Evolutionary conservation across 2,797 vertebrate species (phyloP).

Genomic region (Chiroxiphia lanceolata): DNA sequence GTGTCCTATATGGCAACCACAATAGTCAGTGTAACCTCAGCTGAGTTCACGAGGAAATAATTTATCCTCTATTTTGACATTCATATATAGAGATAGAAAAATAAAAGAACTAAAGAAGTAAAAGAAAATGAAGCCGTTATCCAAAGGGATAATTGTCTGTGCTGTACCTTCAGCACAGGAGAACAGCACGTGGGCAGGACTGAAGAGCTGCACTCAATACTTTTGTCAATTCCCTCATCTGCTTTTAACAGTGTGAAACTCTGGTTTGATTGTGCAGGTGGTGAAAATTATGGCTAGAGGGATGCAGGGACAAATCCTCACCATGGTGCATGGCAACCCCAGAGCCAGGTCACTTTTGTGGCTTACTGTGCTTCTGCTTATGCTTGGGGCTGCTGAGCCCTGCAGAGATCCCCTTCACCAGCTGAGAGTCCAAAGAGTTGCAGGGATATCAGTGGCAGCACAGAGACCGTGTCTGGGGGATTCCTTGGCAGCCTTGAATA

Average conservation of each 20-base stretch:
- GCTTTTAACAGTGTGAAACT: constrained; percentile 28
- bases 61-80: not conserved
- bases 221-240: constrained; percentile 51
- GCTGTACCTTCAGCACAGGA: constrained; percentile 27
- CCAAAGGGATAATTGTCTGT: constrained; percentile 41
- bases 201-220: constrained; percentile 42
- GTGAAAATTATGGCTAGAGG: not conserved
- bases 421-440: not conserved
- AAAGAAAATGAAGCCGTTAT: not conserved
- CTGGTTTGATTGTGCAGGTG: constrained; percentile 1
- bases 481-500: not conserved
- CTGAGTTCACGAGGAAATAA: not conserved
- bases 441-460: not conserved
- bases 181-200: constrained; percentile 34
- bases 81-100: not conserved
- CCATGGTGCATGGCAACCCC: not conserved
- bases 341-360: not conserved
- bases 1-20: not conserved
- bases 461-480: not conserved
- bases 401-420: not conserved
- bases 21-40: not conserved
- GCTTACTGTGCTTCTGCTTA: not conserved
- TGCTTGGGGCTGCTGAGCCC: fast-evolving
- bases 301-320: not conserved
- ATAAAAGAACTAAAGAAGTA: not conserved